Percentiles rank a stretch among this genome's conserved stretches.
Conservation (phyloP, 2,888 invertebrate genomes). For the Alentia gelatinosa region DNA sequence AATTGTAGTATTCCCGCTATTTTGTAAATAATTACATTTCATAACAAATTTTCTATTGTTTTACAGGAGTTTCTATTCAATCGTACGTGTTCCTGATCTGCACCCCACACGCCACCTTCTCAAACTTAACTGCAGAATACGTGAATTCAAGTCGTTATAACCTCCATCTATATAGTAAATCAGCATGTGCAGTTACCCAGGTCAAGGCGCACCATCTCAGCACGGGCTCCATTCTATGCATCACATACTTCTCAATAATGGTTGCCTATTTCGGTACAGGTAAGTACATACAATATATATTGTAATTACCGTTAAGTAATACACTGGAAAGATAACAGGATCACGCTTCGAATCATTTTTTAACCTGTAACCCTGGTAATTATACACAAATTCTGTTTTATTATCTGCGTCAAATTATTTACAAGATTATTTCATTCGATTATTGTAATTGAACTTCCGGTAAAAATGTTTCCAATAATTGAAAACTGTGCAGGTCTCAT, state of each 20-base stretch:
- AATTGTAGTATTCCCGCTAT: no score
- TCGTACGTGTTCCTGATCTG: conserved; percentile 7
- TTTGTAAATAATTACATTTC: neutral
- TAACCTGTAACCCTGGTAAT: no score
- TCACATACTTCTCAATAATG: conserved; percentile 65
- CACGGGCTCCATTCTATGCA: conserved; percentile 65
- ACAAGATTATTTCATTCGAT: no score
- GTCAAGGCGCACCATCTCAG: conserved; percentile 57
- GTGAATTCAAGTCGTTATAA: neutral
- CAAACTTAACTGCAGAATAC: neutral
- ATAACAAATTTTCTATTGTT: neutral
- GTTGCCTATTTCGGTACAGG: conserved; percentile 67
- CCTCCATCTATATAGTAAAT: neutral
- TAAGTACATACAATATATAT: no score
- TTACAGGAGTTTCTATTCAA: neutral
- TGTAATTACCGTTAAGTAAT: no score
- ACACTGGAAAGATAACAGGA: no score
- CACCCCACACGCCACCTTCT: neutral
- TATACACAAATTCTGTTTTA: no score
- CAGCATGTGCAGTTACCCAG: neutral
- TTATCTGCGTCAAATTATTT: no score
- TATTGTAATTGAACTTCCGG: no score
- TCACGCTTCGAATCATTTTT: no score
- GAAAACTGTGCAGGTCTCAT: no score
- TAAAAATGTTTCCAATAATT: no score